Evolutionary conservation across 1,140 invertebrate species (phyloP), one percentile per base, ranked within the genome.

Genomic region (Apis florea): DNA sequence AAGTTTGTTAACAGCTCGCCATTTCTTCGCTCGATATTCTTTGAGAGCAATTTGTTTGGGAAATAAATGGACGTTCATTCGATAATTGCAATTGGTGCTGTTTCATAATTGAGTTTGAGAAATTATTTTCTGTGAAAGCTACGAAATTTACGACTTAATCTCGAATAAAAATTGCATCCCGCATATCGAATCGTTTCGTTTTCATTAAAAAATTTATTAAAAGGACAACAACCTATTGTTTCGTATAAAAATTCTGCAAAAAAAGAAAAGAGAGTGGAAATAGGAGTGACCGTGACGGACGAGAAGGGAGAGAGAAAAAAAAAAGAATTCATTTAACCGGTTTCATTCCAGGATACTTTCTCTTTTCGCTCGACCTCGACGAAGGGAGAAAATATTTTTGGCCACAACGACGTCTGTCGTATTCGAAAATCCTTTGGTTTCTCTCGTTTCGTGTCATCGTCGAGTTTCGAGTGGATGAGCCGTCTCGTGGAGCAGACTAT

Each of bases 401-500:
- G 24, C 51, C 8, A 19, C 47, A 56, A 75, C n/a, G 10, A 66
- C 3, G 63, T 68, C 61, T 59, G 79, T 51, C 26, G 59, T 26
- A 59, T 81, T 75, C 72, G 71, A 81, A 67, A 81, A 75, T 26
- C 63, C 79, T 81, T 81, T 49, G 47, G 53, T 49, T 68, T 49
- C 79, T 51, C 63, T 68, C 40, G 54, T 81, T 75, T 26, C 63
- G 72, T 67, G 63, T 68, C 72, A 59, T 74, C 53, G 58, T 70
- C 61, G 53, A 49, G 61, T 49, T 58, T 67, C 72, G 72, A 68
- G 79, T 68, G 63, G 63, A 81, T 68, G 79, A 75, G n/a, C 47
- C 79, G 79, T 81, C 72, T 74, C 79, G 79, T 26, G 79, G 63
- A 75, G 72, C 71, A 81, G 79, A 81, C 79, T 81, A 75, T 81